Evolutionary conservation across 2,888 invertebrate genomes (phyloP), one percentile per base, ranked within the genome.

Genomic region (Nymphalis c-album): DNA sequence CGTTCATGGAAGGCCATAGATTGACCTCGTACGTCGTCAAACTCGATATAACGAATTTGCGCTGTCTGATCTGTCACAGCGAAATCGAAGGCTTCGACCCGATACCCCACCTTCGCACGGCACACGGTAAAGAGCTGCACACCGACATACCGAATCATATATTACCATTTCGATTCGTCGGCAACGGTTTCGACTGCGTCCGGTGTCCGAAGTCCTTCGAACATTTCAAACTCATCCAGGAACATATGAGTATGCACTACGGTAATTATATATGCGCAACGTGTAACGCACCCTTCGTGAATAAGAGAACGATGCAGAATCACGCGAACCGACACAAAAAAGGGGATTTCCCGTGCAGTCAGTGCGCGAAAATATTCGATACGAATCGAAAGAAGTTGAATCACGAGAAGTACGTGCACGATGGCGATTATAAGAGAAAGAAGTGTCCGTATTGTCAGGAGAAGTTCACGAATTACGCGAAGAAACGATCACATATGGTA

Each of bases 391-490:
- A 87, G n/a, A 79, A 86, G 51, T 81, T 84, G 57, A 77, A 84
- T 0, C 92, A 92, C 59, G 85, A 85, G 64, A 80, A 81, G 45
- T 71, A 85, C 0, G 91, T 91, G 0, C 92, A 88, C 46, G 75
- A 80, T 1, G 78, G 82, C 55, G 78, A 73, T n/a, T 81, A 80
- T 63, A 75, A 80, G 74, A 26, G 77, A 2, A 75, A 73, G 5
- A 84, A 78, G 69, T 86, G 86, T 57, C 78, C 76, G 0, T 80
- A 80, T 55, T 86, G 86, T 57, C 72, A 71, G 2, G 78, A 82
- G 71, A 75, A 73, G 53, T 85, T 83, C 26, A 81, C 80, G 48
- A 78, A 81, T 53, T 77, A 80, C 20, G 68, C 74, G 0, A 78
- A 78, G 59, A 82, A 78, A 58, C 74, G 77, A 3, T 72, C 73